Conservation (phyloP, 1,140 invertebrate genomes). For the Zaprionus ghesquierei region DNA sequence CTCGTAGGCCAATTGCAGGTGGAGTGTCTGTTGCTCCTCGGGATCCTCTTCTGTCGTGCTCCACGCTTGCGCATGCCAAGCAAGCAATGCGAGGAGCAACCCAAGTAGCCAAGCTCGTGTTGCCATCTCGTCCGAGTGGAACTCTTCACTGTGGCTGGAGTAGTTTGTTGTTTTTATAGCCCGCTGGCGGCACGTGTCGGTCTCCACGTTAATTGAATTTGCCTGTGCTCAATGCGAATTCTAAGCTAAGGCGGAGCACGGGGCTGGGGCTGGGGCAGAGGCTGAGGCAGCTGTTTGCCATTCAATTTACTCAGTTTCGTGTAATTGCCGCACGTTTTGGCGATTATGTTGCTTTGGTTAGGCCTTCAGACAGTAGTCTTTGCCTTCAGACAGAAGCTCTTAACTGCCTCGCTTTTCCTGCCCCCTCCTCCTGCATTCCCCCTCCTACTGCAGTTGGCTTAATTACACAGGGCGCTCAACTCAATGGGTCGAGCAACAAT, state of each 20-base stretch:
- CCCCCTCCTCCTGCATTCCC: background rate
- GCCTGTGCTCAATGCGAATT: constrained; percentile 47
- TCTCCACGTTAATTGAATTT: constrained; percentile 70
- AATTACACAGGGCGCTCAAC: constrained; percentile 39
- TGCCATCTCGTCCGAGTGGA: constrained; percentile 10
- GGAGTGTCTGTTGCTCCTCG: constrained; percentile 17
- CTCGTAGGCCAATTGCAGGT: constrained; percentile 53
- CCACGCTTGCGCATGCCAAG: background rate
- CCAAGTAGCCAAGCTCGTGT: background rate
- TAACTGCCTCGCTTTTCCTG: background rate
- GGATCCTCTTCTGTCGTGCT: background rate
- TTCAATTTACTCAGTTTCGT: constrained; percentile 69
- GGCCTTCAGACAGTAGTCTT: constrained; percentile 30
- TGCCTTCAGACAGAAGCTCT: background rate
- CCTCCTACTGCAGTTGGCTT: constrained; percentile 45
- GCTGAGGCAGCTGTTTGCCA: constrained; percentile 56
- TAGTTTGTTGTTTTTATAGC: constrained; percentile 70
- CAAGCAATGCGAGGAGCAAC: background rate
- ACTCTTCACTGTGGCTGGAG: constrained; percentile 42
- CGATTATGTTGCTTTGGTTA: constrained; percentile 77
- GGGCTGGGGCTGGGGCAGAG: constrained; percentile 17
- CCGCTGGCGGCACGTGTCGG: constrained; percentile 55
- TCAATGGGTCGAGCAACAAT: constrained; percentile 27
- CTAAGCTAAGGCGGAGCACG: background rate
- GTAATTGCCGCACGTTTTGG: constrained; percentile 76